Evolutionary conservation across 2,888 invertebrate genomes (phyloP).

Genomic region (Drosophila heteroneura): DNA sequence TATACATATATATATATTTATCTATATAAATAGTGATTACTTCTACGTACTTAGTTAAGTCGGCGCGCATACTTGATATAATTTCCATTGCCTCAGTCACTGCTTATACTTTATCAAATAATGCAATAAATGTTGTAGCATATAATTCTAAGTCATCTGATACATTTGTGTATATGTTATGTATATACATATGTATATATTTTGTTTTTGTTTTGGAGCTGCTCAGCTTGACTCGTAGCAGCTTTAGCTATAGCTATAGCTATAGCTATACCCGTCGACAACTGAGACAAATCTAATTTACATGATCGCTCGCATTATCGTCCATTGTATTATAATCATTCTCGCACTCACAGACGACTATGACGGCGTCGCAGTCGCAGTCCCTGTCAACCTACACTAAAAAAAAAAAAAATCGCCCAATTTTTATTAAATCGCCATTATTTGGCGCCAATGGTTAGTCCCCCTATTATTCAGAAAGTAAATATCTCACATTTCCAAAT

Average conservation of each 20-base stretch:
- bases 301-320: conserved; percentile 81
- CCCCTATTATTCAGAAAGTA: neutral
- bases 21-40: conserved; percentile 17
- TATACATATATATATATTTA: neutral
- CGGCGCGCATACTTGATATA: conserved; percentile 45
- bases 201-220: conserved; percentile 32
- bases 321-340: conserved; percentile 81
- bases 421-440: neutral
- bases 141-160: conserved; percentile 23
- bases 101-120: conserved; percentile 45
- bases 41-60: conserved; percentile 40
- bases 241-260: neutral
- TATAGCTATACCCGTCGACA: conserved; percentile 39
- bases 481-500: neutral
- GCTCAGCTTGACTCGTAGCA: conserved; percentile 11
- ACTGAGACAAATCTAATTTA: conserved; percentile 82
- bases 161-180: neutral
- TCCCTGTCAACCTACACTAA: neutral
- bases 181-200: neutral
- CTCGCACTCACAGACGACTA: conserved; percentile 24
- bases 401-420: neutral
- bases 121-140: conserved; percentile 63
- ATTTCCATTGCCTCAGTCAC: conserved; percentile 32
- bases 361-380: conserved; percentile 36
- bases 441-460: neutral